Evolutionary conservation across 2,113 vertebrate genomes (phyloP).

Genomic region (Picathartes gymnocephalus): DNA sequence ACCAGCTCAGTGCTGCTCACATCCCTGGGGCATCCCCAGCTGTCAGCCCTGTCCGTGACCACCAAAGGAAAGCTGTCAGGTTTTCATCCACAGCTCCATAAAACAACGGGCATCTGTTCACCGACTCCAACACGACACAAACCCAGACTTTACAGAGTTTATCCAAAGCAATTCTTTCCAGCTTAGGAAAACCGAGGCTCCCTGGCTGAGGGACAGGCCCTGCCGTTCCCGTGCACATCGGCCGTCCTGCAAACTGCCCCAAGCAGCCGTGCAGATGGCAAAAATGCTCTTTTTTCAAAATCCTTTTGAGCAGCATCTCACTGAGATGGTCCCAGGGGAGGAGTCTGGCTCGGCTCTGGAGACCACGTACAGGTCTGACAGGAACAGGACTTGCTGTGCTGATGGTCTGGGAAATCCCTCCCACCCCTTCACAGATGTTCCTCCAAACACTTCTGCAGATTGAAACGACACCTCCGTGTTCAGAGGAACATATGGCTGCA

Average conservation of each 20-base stretch:
- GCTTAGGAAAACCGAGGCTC: neutral
- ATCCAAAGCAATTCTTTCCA: slow-evolving; percentile 30
- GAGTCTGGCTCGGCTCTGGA: neutral
- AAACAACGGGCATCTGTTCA: slow-evolving; percentile 32
- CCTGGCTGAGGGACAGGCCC: neutral
- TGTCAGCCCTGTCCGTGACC: fast-evolving
- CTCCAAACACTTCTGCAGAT: neutral
- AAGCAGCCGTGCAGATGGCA: neutral
- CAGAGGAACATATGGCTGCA: neutral
- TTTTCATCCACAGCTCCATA: neutral
- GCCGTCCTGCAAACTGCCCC: neutral
- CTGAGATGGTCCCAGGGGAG: neutral
- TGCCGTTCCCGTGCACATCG: neutral
- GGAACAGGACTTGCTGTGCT: neutral
- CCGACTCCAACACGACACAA: fast-evolving
- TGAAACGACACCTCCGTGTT: neutral
- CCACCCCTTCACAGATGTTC: neutral
- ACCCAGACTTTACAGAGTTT: slow-evolving; percentile 18
- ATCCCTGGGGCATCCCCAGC: neutral
- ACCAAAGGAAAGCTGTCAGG: neutral
- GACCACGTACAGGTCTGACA: fast-evolving
- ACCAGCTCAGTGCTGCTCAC: fast-evolving
- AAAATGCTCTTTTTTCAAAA: neutral
- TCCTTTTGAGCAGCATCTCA: neutral
- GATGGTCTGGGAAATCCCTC: neutral